phyloP scores from a whole-genome alignment of 2,797 vertebrate species.

The Sebastes oblongus region DNA sequence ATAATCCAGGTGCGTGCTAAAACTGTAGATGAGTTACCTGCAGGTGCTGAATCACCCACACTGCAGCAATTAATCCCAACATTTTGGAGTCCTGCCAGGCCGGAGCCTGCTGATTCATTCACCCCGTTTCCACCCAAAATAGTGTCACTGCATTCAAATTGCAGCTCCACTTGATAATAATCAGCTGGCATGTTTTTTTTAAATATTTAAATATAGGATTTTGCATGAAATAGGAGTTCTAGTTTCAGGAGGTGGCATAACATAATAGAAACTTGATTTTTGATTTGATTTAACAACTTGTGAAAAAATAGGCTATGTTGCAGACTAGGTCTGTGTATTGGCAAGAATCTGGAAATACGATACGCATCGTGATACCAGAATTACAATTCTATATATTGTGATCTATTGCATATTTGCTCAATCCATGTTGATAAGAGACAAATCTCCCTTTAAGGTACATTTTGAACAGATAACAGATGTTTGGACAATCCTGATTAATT shows the following conservation, averaged over 20 bases:
- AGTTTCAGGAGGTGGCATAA: not conserved
- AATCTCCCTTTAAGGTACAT: too few relatives aligned
- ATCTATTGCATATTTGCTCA: too few relatives aligned
- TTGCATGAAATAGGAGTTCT: not conserved
- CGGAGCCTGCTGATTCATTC: slow-evolving; percentile 43
- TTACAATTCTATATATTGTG: too few relatives aligned
- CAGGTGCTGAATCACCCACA: slow-evolving; percentile 61
- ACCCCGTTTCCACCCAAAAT: slow-evolving; percentile 16
- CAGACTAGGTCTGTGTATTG: not conserved
- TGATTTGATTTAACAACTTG: not conserved
- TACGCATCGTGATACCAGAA: rapidly evolving
- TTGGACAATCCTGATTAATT: too few relatives aligned
- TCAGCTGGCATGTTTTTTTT: not conserved
- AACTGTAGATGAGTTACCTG: slow-evolving; percentile 42
- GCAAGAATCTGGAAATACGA: too few relatives aligned
- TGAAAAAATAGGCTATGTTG: not conserved
- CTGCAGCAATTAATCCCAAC: slow-evolving; percentile 61
- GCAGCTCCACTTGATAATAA: slow-evolving; percentile 9
- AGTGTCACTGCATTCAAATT: slow-evolving; percentile 33
- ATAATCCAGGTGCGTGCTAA: slow-evolving; percentile 51
- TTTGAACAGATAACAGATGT: too few relatives aligned
- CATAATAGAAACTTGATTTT: not conserved
- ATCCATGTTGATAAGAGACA: too few relatives aligned
- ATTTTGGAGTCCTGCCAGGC: slow-evolving; percentile 40
- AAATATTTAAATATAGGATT: not conserved